phyloP scores from a whole-genome alignment of 2,113 vertebrate genomes.

The Ptilorrhoa leucosticta region DNA sequence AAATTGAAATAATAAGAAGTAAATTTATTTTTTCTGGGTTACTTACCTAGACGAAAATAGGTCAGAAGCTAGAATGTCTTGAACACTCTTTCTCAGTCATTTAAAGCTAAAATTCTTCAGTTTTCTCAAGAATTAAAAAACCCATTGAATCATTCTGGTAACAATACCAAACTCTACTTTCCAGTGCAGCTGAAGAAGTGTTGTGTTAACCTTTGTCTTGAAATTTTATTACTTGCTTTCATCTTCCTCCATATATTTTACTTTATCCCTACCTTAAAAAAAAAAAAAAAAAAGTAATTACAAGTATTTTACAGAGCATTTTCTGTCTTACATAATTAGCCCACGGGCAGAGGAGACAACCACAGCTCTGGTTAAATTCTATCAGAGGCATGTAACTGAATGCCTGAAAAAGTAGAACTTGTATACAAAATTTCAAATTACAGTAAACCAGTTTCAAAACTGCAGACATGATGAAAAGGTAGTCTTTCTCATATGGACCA shows the following conservation, averaged over 20 bases:
- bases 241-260: background rate
- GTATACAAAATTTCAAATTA: background rate
- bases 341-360: background rate
- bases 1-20: background rate
- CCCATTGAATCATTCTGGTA: rapidly evolving
- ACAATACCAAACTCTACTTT: background rate
- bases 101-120: background rate
- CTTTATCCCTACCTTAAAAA: background rate
- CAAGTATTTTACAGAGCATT: background rate
- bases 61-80: background rate
- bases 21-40: background rate
- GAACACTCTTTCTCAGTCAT: background rate
- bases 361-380: background rate
- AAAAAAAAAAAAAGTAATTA: too few relatives aligned
- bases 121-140: background rate
- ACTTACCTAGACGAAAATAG: background rate
- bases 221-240: background rate
- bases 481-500: background rate
- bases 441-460: background rate
- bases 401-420: background rate
- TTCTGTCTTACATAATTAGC: background rate
- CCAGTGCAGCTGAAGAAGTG: background rate
- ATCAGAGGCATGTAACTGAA: background rate
- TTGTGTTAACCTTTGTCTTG: background rate
- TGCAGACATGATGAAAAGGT: background rate